Evolutionary conservation across 2,888 invertebrate genomes (phyloP), one percentile per base, ranked within the genome.

Genomic region (Teleiodes luculella): DNA sequence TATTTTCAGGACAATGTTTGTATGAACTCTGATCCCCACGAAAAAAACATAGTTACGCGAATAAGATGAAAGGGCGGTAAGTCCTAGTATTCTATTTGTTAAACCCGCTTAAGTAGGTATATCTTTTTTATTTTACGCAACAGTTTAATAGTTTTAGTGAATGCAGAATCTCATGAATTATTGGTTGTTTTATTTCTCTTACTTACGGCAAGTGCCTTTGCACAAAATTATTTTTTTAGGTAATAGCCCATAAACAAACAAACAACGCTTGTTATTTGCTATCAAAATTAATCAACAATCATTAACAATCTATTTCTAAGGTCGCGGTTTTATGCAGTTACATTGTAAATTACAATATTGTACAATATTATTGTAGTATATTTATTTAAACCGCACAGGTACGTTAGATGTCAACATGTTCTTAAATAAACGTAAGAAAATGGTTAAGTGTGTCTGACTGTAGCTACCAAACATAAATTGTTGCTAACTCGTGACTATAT

Each of bases 291-390:
- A n/a, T n/a, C n/a, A n/a, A n/a, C n/a, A n/a, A n/a, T n/a, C n/a
- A 18, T 18, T 47, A 10, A 8, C 20, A 31, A 20, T n/a, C 24
- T 30, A 14, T 20, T 39, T 35, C 7, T 53, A 53, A 59, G 55
- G 55, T 57, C 57, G 57, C 50, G 58, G 57, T 57, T 57, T 47
- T 52, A 47, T 55, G 48, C 45, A 52, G 37, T 55, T 50, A 7
- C 33, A 1, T 8, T 13, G 43, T 53, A 45, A 58, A 59, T 62
- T 57, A 1, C 51, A 49, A 58, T 56, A 58, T 63, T 65, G 64
- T 62, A 65, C 60, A 59, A 62, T 63, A 67, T 70, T 67, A 66
- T 67, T 65, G 65, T 64, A 62, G 64, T 71, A 61, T 45, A 18
- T 43, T 37, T 16, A 4, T 6, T 24, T 24, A 57, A 55, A 62